Base-by-base conservation (phyloP, 2,113 vertebrate species). In the Nicator chloris region DNA sequence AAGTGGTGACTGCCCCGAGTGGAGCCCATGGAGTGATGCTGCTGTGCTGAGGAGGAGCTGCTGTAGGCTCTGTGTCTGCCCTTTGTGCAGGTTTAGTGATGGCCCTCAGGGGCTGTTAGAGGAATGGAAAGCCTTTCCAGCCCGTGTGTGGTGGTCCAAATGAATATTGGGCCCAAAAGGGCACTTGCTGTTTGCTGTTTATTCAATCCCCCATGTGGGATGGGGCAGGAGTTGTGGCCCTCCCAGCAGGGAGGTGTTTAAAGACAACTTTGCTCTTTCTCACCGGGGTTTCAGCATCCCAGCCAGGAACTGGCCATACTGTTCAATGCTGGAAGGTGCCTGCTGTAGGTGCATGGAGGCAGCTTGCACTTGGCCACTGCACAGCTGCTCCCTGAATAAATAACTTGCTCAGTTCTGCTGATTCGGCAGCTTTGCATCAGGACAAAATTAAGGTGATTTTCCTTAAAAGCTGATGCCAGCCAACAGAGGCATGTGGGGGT, bases 231-330 rank as follows among this genome's bases (percentile, higher is more conserved):
- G 11, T 19, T 51, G 56, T 72, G 86, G 93, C 70, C 22, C 61
- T 90, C 22, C 30, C 17, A 26, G 9, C 39, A n/a, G 20, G 30
- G 35, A 45, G 3, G 8, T 37, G 16, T 39, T 72, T 15, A 21
- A 53, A 82, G 37, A 27, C 18, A 56, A 1, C 15, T 28, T 8
- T 4, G 11, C 44, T 66, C 20, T 33, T 82, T 31, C 54, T 88
- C 22, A 15, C 0, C 0, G 10, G 39, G 8, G 1, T 44, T 69
- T 69, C 0, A 1, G 42, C 63, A n/a, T 33, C 42, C 16, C 68
- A 82, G 13, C 10, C 6, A 12, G 49, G 53, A 72, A 3, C 11
- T 33, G 60, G 35, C 61, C 1, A 0, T 22, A 2, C 9, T 5
- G 0, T 57, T 76, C 65, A 14, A 2, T 14, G 33, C 3, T 15